Percentiles rank a stretch among this genome's conserved stretches.
These are phyloP conservation scores for Perizoma affinitatum DNA, from an alignment of 2,888 invertebrate genomes.

Conservation along the genomic window DNA sequence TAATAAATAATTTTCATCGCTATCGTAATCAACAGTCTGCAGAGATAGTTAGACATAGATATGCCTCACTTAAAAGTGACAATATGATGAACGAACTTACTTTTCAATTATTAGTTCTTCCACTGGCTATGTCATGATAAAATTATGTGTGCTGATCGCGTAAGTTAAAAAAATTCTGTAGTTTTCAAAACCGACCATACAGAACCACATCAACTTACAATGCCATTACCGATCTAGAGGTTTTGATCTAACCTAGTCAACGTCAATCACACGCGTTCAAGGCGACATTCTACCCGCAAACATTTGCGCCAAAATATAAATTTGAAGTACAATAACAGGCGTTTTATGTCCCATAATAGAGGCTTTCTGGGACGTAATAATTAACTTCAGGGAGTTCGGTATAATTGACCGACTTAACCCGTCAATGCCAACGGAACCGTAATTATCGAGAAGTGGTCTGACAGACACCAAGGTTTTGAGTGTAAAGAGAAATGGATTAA, in stretches of 20 bases:
- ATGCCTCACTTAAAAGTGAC: too few species aligned
- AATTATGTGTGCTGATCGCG: too few species aligned
- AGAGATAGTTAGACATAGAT: too few species aligned
- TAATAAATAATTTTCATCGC: too few species aligned
- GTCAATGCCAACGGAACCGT: slow-evolving; percentile 45
- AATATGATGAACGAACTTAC: too few species aligned
- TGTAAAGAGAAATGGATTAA: slow-evolving; percentile 10
- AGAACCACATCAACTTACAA: too few species aligned
- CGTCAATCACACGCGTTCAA: not conserved
- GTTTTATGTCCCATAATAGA: slow-evolving; percentile 35
- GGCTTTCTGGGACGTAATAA: slow-evolving; percentile 47
- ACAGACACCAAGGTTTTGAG: slow-evolving; percentile 34
- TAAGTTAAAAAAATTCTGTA: too few species aligned
- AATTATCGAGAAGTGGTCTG: slow-evolving; percentile 44
- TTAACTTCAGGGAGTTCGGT: slow-evolving; percentile 52
- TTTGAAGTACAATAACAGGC: slow-evolving; percentile 43
- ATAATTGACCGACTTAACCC: slow-evolving; percentile 47
- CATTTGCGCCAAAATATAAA: slow-evolving; percentile 44
- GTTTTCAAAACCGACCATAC: too few species aligned
- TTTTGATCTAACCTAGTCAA: not conserved
- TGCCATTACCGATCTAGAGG: too few species aligned
- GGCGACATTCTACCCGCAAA: slow-evolving; percentile 15
- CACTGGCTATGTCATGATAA: too few species aligned
- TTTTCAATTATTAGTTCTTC: too few species aligned
- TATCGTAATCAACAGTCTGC: too few species aligned